A percentile compares a stretch with the other conserved stretches of the same genome.
phyloP scores from a whole-genome alignment of 2,888 invertebrate species.

The Luperina nickerlii region DNA sequence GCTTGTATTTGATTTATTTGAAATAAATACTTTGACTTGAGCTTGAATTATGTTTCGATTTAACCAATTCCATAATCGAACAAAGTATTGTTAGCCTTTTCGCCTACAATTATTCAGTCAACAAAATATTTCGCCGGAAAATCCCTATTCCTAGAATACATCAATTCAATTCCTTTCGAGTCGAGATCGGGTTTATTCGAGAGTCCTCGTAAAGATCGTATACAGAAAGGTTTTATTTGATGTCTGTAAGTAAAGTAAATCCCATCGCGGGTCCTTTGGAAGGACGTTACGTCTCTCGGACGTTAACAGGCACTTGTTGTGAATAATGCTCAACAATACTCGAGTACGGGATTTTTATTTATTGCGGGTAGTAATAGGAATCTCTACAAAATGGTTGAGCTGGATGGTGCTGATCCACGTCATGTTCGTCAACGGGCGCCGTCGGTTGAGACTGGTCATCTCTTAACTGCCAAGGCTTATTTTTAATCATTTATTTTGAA shows the following conservation, averaged over 20 bases:
- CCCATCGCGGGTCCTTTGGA: conserved; percentile 26
- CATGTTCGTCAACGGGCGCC: no score
- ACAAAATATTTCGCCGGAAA: conserved; percentile 12
- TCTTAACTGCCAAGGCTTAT: no score
- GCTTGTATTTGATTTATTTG: not conserved
- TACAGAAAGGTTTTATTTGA: conserved; percentile 50
- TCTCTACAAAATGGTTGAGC: no score
- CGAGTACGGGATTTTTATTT: conserved; percentile 15
- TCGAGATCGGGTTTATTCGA: conserved; percentile 44
- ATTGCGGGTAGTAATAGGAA: conserved; percentile 5
- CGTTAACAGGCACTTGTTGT: conserved; percentile 38
- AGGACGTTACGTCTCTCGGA: conserved; percentile 1
- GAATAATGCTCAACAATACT: conserved; percentile 27
- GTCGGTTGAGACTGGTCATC: no score
- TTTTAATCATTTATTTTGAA: no score
- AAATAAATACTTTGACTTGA: not conserved
- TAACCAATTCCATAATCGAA: not conserved
- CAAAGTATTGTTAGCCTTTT: not conserved
- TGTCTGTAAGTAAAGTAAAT: conserved; percentile 44
- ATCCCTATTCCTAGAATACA: conserved; percentile 28
- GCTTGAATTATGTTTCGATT: not conserved
- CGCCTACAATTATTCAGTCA: conserved; percentile 18
- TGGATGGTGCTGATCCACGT: no score
- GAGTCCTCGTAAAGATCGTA: conserved; percentile 39
- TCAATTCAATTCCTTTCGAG: conserved; percentile 38